Evolutionary conservation across 1,140 invertebrate species (phyloP).

Genomic region (Danaus plexippus): DNA sequence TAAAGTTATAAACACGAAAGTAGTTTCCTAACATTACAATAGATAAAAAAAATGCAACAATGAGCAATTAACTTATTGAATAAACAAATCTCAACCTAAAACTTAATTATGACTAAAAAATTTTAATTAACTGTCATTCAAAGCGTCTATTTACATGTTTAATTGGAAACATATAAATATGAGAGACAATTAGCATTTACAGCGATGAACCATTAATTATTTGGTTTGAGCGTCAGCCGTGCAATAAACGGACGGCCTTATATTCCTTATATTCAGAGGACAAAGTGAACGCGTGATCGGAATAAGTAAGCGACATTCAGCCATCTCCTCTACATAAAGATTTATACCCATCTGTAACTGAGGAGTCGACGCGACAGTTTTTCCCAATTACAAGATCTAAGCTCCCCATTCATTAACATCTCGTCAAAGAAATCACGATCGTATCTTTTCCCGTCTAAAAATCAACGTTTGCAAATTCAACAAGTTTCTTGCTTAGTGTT

Average conservation of each 20-base stretch:
- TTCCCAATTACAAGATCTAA: slow-evolving; percentile 68
- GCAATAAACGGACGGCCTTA: slow-evolving; percentile 61
- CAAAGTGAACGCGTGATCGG: slow-evolving; percentile 51
- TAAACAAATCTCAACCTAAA: no score
- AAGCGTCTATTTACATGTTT: no score
- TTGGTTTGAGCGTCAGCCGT: slow-evolving; percentile 55
- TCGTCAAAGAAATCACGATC: slow-evolving; percentile 58
- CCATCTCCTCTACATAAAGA: slow-evolving; percentile 64
- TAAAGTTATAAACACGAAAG: no score
- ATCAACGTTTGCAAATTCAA: background rate
- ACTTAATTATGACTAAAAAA: no score
- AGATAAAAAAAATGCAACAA: no score
- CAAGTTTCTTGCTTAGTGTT: no score
- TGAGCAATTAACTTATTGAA: no score
- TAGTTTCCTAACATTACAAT: no score
- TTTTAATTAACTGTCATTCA: no score
- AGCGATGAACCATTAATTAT: slow-evolving; percentile 53
- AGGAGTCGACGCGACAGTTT: slow-evolving; percentile 65
- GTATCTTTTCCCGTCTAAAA: slow-evolving; percentile 7
- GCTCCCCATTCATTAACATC: slow-evolving; percentile 64
- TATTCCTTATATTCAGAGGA: slow-evolving; percentile 62
- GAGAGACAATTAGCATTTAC: slow-evolving; percentile 18
- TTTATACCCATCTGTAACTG: slow-evolving; percentile 70
- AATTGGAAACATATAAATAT: no score
- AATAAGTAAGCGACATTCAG: slow-evolving; percentile 40